Evolutionary conservation across 2,888 invertebrate genomes (phyloP), one percentile per base, ranked within the genome.

Genomic region (Pediacus dermestoides): DNA sequence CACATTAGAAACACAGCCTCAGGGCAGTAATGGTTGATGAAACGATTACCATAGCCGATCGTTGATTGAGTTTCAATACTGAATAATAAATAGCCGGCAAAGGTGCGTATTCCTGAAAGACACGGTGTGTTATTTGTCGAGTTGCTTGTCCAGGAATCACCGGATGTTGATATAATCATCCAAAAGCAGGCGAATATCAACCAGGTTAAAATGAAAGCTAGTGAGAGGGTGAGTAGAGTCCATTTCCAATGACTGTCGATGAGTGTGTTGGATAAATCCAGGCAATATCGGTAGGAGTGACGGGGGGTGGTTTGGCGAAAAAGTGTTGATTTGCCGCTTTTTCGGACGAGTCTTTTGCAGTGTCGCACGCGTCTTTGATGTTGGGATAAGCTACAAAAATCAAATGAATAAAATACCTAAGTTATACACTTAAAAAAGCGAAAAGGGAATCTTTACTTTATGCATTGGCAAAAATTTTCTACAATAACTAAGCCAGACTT

Each of bases 1-100:
- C 88, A 85, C 74, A 92, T 81, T 8, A 90, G 72, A 44, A 88
- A 79, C 32, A 88, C 81, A 0, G 87, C 88, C 66, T 88, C 88
- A 0, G 88, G 85, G 60, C 92, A 93, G 59, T 88, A 82, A 50
- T 88, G 86, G 23, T 39, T 54, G 0, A 88, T 86, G 61, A 78
- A 85, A 41, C 90, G 75, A 10, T 78, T 78, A 1, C 91, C 91
- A 60, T 89, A 92, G 0, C 91, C 92, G 22, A 90, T 88, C 0
- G 89, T 80, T 58, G 80, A 78, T 73, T 78, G 69, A 1, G 89
- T 90, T 67, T 93, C 92, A 42, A 92, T 81, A 25, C 88, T 86
- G 74, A 91, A 89, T 63, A 91, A 77, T 42, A 91, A 77, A 42
- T 81, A 73, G 0, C 80, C 80, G 15, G 79, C 76, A 40, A 82